Base-by-base conservation (phyloP, 2,888 invertebrate species). In the Esperia sulphurella region DNA sequence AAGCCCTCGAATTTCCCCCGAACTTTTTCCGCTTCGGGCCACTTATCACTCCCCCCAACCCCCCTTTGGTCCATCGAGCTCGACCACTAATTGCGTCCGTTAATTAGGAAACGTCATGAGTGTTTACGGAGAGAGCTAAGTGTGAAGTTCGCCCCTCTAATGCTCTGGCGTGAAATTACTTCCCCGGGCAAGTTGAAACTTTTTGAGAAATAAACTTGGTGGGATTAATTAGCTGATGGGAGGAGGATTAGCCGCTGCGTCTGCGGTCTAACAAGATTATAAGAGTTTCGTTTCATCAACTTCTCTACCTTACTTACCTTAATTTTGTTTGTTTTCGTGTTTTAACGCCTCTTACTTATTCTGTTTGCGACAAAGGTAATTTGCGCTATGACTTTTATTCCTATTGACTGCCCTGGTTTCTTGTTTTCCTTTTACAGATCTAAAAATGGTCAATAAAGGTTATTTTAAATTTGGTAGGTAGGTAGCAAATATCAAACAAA, bases 81-180 rank as follows among this genome's bases (percentile, higher is more conserved):
- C 79, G 75, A 79, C 89, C 89, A 76, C 89, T 89, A 89, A 89
- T 89, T 89, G 89, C 88, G 89, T 87, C 83, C 88, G 88, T 88
- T 89, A 89, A 89, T 89, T 89, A 89, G 82, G 86, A 86, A 86
- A 87, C 89, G 89, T 89, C 89, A 87, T 89, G 88, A 89, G 89
- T 89, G 89, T 89, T 89, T 89, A 89, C 88, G 75, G 75, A 80
- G 78, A 71, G 80, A 77, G 83, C 86, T 87, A 87, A 88, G 89
- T 89, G 89, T 88, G 88, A 88, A 89, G 89, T 89, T 88, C 79
- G 72, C 68, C 73, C 75, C 74, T 67, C 79, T 85, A 83, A 83
- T 80, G 83, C 75, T 71, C 70, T 73, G 74, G 79, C 84, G 85
- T 80, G 79, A 85, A 88, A 87, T 87, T 86, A 85, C 85, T 87